A percentile compares a stretch with the other conserved stretches of the same genome.
Evolutionary conservation across 2,888 invertebrate species (phyloP).

Genomic region (Nebria salina): DNA sequence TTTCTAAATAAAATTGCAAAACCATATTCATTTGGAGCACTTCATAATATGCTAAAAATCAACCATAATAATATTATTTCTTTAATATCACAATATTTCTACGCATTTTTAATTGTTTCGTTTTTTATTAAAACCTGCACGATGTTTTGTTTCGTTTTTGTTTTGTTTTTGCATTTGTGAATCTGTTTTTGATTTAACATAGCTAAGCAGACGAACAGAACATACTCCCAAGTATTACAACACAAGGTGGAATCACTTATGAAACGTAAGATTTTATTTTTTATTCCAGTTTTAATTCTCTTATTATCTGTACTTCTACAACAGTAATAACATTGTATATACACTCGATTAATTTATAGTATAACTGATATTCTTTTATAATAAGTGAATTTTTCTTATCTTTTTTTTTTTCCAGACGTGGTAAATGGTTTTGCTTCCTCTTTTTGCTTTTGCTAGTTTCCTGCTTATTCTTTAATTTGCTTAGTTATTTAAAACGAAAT

Average conservation of each 20-base stretch:
- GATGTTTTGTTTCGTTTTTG: conserved; percentile 15
- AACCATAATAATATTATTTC: not conserved
- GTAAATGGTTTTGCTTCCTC: conserved; percentile 44
- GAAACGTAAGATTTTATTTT: conserved; percentile 58
- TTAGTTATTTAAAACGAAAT: conserved; percentile 4
- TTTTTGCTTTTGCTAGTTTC: conserved; percentile 24
- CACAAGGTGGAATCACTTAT: conserved; percentile 59
- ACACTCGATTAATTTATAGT: conserved; percentile 9
- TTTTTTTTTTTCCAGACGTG: conserved; percentile 33
- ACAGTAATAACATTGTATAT: not conserved
- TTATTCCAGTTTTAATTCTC: not conserved
- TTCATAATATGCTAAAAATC: not conserved
- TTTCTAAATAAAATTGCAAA: not conserved
- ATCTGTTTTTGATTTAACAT: conserved; percentile 49
- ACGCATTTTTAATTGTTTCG: conserved; percentile 52
- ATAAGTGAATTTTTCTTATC: not conserved
- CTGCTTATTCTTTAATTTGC: conserved; percentile 30
- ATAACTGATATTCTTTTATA: not conserved
- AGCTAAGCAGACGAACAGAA: conserved; percentile 58
- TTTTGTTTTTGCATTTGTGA: conserved; percentile 33
- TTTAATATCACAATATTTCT: conserved; percentile 2
- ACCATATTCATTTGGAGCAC: not conserved
- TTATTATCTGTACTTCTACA: conserved; percentile 9
- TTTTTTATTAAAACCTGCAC: conserved; percentile 44
- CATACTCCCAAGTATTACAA: conserved; percentile 59